Evolutionary conservation across 2,888 invertebrate species (phyloP).

Genomic region (Anthoptus insignis): DNA sequence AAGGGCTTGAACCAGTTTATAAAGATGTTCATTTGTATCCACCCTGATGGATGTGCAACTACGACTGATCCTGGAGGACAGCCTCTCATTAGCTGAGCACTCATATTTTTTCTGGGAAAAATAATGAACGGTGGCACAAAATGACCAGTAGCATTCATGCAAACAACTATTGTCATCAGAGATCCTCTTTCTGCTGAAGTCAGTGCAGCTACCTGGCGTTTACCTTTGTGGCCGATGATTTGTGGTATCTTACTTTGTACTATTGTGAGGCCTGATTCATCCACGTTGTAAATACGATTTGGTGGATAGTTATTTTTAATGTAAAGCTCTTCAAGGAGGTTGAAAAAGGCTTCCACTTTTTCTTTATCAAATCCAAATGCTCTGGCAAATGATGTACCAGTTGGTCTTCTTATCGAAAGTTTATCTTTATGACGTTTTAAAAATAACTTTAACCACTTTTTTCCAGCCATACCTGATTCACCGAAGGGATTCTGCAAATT

Average conservation of each 20-base stretch:
- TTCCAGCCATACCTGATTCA: constrained; percentile 40
- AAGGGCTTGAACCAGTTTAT: constrained; percentile 45
- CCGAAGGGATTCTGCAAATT: too few species aligned
- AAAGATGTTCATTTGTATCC: constrained; percentile 53
- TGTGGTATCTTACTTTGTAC: too few species aligned
- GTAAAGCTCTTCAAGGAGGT: constrained; percentile 44
- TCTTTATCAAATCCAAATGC: constrained; percentile 47
- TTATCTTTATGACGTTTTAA: constrained; percentile 48
- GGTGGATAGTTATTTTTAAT: constrained; percentile 37
- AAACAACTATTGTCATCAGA: constrained; percentile 49
- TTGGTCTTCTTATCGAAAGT: constrained; percentile 44
- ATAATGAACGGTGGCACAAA: constrained; percentile 52
- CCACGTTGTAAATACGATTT: too few species aligned
- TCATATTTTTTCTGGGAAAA: constrained; percentile 54
- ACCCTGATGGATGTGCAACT: constrained; percentile 50
- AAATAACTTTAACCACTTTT: constrained; percentile 46
- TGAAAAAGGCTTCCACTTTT: constrained; percentile 43
- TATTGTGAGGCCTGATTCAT: too few species aligned
- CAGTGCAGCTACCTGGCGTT: constrained; percentile 40
- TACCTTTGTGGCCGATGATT: constrained; percentile 43
- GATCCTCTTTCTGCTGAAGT: constrained; percentile 54
- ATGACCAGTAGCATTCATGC: constrained; percentile 50
- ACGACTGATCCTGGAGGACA: constrained; percentile 49
- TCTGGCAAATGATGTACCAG: constrained; percentile 48
- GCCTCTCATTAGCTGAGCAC: constrained; percentile 53